Evolutionary conservation across 2,113 vertebrate genomes (phyloP), one percentile per base, ranked within the genome.

Genomic region (Cynoglossus semilaevis): DNA sequence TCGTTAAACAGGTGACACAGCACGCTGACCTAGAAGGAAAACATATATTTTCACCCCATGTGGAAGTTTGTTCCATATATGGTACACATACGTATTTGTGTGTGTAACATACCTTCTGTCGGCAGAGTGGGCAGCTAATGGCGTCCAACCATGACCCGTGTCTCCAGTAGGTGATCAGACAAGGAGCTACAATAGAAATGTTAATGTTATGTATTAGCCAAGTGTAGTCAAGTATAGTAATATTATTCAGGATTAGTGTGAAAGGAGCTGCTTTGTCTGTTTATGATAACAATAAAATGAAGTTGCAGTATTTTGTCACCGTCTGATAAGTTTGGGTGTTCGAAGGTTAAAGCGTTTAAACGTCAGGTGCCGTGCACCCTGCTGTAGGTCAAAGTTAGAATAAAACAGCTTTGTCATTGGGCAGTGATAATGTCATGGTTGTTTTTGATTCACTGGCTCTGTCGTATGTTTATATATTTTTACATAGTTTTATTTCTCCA

Each of bases 41-140:
- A 65, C 11, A 60, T 22, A n/a, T 29, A n/a, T 37, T 19, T 38
- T 52, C 16, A 0, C 18, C 22, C 17, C 7, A n/a, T 44, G n/a
- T 18, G 43, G 15, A 44, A 19, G 13, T 8, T 18, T 48, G 17
- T 46, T 62, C 9, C 19, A 9, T 46, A 22, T 17, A 0, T 45
- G 44, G 16, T 44, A 29, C n/a, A 29, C 22, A 16, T 35, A 8
- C 0, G 19, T 13, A 44, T 14, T 1, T 49, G 54, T 12, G 22
- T 46, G 51, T 12, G 17, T 15, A 11, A 0, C 0, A 15, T 58
- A 80, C 93, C 90, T 93, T 93, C 73, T 93, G 91, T 82, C 93
- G 91, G 81, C 93, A 94, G 63, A 94, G 89, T 58, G 94, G 92
- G 55, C 92, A 94, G 72, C 72, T 93, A 82, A 94, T 87, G 1